Conservation (phyloP, 2,113 vertebrate species). For the Rissa tridactyla region DNA sequence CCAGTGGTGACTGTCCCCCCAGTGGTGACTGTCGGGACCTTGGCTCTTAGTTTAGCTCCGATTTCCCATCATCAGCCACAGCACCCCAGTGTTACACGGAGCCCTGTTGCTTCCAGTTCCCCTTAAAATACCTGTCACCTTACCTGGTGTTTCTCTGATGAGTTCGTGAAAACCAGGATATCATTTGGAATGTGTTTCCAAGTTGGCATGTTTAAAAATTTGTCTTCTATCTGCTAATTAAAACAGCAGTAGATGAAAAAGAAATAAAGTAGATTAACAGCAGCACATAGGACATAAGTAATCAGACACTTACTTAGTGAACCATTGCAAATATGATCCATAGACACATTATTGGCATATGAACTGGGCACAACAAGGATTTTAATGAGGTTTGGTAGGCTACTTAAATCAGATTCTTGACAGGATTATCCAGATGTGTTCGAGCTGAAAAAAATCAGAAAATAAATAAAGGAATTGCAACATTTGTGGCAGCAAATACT, state of each 20-base stretch:
- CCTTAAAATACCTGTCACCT: neutral
- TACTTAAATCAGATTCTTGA: slow-evolving; percentile 32
- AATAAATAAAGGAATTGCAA: neutral
- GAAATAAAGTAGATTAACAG: neutral
- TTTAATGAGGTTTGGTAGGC: slow-evolving; percentile 40
- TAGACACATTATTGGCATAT: slow-evolving; percentile 23
- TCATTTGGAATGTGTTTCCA: neutral
- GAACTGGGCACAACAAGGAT: neutral
- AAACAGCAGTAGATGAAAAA: neutral
- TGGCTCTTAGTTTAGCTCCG: neutral
- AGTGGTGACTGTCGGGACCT: neutral
- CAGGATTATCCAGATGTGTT: neutral
- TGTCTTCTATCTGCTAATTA: neutral
- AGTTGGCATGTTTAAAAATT: neutral
- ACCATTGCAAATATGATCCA: neutral
- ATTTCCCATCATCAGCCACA: neutral
- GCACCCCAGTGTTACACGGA: accelerated
- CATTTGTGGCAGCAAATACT: neutral
- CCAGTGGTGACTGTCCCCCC: neutral
- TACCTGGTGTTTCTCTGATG: neutral
- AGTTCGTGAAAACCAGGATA: neutral
- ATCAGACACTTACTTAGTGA: neutral
- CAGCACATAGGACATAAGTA: neutral
- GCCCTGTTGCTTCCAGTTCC: neutral
- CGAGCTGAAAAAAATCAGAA: neutral